These are phyloP conservation scores for Molothrus aeneus DNA, from an alignment of 2,797 vertebrate species.

Conservation along the genomic window DNA sequence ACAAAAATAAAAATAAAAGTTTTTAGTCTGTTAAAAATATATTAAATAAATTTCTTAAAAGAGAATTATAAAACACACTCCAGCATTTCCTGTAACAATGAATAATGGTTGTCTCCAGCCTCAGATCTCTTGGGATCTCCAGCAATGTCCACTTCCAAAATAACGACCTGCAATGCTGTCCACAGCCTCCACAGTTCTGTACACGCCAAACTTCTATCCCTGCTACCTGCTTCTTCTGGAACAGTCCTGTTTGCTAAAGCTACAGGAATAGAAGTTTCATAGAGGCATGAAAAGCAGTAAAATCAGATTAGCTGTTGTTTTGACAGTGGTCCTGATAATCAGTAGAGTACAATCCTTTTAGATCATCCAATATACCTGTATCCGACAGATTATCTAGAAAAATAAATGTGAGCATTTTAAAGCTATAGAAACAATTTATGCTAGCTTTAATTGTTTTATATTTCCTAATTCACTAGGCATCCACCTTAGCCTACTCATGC, in stretches of 20 bases:
- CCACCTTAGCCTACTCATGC: neutral
- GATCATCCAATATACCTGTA: neutral
- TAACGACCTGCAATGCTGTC: neutral
- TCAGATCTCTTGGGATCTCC: neutral
- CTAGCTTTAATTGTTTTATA: neutral
- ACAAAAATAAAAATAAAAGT: neutral
- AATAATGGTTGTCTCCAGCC: neutral
- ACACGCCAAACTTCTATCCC: neutral
- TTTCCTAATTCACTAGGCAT: neutral
- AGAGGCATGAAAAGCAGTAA: neutral
- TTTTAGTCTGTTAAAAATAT: neutral
- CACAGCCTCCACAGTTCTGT: neutral
- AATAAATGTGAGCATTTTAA: neutral
- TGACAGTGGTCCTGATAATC: neutral
- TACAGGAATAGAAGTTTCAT: neutral
- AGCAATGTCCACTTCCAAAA: fast-evolving
- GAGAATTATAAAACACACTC: neutral
- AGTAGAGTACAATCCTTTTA: neutral
- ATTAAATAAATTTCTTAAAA: neutral
- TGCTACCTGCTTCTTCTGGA: neutral
- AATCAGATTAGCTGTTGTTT: neutral
- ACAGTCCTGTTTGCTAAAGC: neutral
- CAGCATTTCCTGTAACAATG: neutral
- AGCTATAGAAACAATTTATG: neutral
- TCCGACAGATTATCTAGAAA: neutral